Conservation (phyloP, 1,140 invertebrate genomes). For the Heliothis subflexa region DNA sequence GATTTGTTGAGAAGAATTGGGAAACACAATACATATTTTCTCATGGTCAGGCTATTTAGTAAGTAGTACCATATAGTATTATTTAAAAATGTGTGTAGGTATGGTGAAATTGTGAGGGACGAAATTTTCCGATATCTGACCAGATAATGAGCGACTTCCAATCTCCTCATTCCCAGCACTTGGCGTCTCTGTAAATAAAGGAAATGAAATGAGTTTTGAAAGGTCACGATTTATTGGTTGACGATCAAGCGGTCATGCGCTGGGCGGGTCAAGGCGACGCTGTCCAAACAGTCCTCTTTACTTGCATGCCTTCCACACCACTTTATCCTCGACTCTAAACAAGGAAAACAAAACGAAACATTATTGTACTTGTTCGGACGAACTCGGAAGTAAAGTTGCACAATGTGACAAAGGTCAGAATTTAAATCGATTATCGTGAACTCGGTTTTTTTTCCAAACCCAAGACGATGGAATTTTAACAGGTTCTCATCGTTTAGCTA, state of each 20-base stretch:
- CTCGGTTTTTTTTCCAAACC: slow-evolving; percentile 22
- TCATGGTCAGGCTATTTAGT: slow-evolving; percentile 23
- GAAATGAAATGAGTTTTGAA: slow-evolving; percentile 64
- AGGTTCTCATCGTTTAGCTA: not conserved
- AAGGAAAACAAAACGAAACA: slow-evolving; percentile 57
- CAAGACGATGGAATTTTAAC: slow-evolving; percentile 12
- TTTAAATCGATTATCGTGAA: slow-evolving; percentile 14
- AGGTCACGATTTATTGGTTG: slow-evolving; percentile 62
- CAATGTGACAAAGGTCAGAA: slow-evolving; percentile 49
- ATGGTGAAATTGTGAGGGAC: slow-evolving; percentile 34
- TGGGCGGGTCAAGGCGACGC: slow-evolving; percentile 64
- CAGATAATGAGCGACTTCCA: slow-evolving; percentile 15
- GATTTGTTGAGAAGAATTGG: slow-evolving; percentile 29
- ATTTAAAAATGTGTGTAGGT: slow-evolving; percentile 1
- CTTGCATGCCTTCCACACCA: slow-evolving; percentile 42
- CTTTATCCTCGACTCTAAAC: slow-evolving; percentile 52
- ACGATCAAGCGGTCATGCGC: slow-evolving; percentile 58
- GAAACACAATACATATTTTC: slow-evolving; percentile 22
- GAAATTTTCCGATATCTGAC: slow-evolving; percentile 20
- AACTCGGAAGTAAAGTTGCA: slow-evolving; percentile 59
- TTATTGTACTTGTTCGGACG: slow-evolving; percentile 40
- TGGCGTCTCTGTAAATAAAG: slow-evolving; percentile 66
- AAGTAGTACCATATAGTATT: not conserved
- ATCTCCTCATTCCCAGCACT: slow-evolving; percentile 33
- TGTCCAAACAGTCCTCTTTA: slow-evolving; percentile 60